Base-by-base conservation (phyloP, 2,888 invertebrate species). In the Colletes collaris region DNA sequence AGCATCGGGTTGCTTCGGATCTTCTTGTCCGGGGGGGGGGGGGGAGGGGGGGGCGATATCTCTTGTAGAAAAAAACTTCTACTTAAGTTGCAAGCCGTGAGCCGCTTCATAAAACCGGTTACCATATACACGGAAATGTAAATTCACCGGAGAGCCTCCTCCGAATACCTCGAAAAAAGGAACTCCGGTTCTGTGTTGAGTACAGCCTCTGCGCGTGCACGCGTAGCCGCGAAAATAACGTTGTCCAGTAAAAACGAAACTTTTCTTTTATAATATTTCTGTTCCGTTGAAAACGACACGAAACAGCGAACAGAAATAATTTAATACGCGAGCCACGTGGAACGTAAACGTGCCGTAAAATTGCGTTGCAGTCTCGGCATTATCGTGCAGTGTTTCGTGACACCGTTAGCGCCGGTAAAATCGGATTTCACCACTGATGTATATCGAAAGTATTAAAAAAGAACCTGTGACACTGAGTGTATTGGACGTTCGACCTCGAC, bases 91-190 rank as follows among this genome's bases (percentile, higher is more conserved):
- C 58, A 81, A 68, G 69, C 68, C 74, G 37, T 67, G 79, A 69
- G 71, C 35, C 65, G 81, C 50, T 81, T 76, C 81, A 73, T 78
- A 71, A 74, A 82, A 82, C 82, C 82, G 82, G 82, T 82, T 82
- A 53, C 53, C 68, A 67, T 78, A 82, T 74, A 82, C 82, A 71
- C 75, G 77, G 80, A 85, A 81, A 81, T 81, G 81, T 81, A 81
- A 80, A 81, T 81, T 76, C 68, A 58, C 19, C 56, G 58, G 72
- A 60, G 72, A 63, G 53, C 16, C 60, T 62, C 16, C 60, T 62
- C 35, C 62, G 64, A 71, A 79, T 70, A 75, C 66, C 49, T 56
- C 46, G 67, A 56, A 66, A 56, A 72, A 71, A 79, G 71, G 69
- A 64, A 58, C n/a, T 59, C 49, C n/a, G 52, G 16, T 58, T 40